These are phyloP conservation scores for Centropus unirufus DNA, from an alignment of 2,113 vertebrate genomes.

Conservation along the genomic window DNA sequence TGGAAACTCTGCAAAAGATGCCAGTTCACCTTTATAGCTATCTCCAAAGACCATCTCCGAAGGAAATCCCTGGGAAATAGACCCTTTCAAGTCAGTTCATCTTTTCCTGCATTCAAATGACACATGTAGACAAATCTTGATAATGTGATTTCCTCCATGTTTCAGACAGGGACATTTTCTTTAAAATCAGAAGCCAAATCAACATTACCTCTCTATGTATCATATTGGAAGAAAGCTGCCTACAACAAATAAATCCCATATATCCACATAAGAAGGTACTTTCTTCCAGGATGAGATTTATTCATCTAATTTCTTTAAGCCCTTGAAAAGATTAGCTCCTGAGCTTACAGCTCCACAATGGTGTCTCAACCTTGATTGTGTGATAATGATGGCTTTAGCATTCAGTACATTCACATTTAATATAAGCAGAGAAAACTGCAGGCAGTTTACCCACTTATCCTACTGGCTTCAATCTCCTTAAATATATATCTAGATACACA, in stretches of 20 bases:
- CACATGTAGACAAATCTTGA: background rate
- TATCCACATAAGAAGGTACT: background rate
- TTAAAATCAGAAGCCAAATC: background rate
- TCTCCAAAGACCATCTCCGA: background rate
- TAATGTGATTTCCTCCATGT: background rate
- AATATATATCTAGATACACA: background rate
- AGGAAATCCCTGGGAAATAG: background rate
- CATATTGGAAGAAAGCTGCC: background rate
- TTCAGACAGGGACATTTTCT: background rate
- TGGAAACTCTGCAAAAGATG: background rate
- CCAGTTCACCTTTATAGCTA: background rate
- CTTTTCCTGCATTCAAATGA: background rate
- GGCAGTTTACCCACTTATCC: background rate
- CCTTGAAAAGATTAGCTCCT: background rate
- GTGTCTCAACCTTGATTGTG: background rate
- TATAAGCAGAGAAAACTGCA: background rate
- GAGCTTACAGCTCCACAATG: background rate
- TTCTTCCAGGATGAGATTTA: background rate
- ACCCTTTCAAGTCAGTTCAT: background rate
- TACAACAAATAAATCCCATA: background rate
- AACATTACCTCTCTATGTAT: background rate
- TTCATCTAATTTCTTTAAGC: slow-evolving; percentile 5
- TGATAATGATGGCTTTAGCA: background rate
- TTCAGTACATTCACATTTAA: background rate
- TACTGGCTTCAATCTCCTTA: background rate